Percentiles rank a stretch among this genome's conserved stretches.
Evolutionary conservation across 2,113 vertebrate species (phyloP).

Genomic region (Uropsilus gracilis): DNA sequence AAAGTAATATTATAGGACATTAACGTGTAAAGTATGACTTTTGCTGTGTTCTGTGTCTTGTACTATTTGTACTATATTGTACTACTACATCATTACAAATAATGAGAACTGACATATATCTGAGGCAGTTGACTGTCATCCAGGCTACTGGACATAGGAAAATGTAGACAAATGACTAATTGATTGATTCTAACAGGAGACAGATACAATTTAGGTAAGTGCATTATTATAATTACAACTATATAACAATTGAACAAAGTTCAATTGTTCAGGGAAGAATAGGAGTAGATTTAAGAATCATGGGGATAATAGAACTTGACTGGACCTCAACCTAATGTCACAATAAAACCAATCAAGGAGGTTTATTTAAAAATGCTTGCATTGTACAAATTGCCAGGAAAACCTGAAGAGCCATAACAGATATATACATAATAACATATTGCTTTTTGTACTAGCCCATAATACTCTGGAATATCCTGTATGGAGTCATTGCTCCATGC

Average conservation of each 20-base stretch:
- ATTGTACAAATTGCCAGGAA: not conserved
- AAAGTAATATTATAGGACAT: not conserved
- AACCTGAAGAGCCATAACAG: not conserved
- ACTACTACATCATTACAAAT: too few relatives aligned
- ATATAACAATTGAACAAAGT: conserved; percentile 9
- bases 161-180: too few relatives aligned
- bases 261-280: not conserved
- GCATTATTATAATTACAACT: not conserved
- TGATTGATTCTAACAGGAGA: not conserved
- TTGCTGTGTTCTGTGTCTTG: not conserved
- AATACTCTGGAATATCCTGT: not conserved
- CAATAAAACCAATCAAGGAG: not conserved
- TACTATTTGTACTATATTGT: not conserved
- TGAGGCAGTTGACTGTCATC: too few relatives aligned
- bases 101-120: too few relatives aligned
- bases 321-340: not conserved
- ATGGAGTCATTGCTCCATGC: not conserved
- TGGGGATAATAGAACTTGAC: not conserved
- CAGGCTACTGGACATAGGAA: too few relatives aligned
- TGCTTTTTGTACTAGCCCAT: not conserved
- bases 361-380: not conserved
- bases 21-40: not conserved
- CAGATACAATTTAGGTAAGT: not conserved
- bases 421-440: not conserved
- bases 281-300: not conserved